phyloP scores from a whole-genome alignment of 2,797 vertebrate species.

The Cichlasoma orientale region DNA sequence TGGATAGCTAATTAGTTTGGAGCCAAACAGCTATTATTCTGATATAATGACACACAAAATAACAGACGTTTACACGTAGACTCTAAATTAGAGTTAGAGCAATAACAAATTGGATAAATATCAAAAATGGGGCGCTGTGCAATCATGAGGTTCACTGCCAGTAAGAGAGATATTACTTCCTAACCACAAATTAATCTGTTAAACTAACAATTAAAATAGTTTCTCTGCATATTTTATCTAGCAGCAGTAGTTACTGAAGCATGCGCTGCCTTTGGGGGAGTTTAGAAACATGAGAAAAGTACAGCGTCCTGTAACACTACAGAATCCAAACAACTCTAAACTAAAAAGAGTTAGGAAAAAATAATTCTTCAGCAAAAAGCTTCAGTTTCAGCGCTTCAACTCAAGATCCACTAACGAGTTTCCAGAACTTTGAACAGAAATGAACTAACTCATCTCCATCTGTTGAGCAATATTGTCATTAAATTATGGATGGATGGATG shows the following conservation, averaged over 20 bases:
- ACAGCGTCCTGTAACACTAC: not conserved
- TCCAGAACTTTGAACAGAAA: not conserved
- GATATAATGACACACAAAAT: constrained; percentile 6
- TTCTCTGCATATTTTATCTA: not conserved
- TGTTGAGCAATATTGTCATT: not conserved
- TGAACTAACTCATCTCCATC: not conserved
- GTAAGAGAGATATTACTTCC: not conserved
- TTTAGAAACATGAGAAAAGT: not conserved
- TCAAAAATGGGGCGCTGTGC: not conserved
- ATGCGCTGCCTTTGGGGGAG: not conserved
- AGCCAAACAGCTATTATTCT: not conserved
- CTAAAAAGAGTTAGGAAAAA: not conserved
- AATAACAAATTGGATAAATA: not conserved
- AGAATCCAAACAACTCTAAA: not conserved
- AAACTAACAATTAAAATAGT: not conserved
- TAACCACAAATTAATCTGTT: not conserved
- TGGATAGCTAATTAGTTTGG: not conserved
- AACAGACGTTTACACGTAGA: not conserved
- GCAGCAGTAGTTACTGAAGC: too few relatives aligned
- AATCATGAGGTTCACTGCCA: not conserved
- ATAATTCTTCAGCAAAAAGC: not conserved
- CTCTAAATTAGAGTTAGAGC: not conserved
- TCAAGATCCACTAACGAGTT: not conserved
- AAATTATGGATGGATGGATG: not conserved
- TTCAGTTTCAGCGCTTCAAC: not conserved